Evolutionary conservation across 1,140 invertebrate genomes (phyloP), one percentile per base, ranked within the genome.

Genomic region (Listronotus oregonensis): DNA sequence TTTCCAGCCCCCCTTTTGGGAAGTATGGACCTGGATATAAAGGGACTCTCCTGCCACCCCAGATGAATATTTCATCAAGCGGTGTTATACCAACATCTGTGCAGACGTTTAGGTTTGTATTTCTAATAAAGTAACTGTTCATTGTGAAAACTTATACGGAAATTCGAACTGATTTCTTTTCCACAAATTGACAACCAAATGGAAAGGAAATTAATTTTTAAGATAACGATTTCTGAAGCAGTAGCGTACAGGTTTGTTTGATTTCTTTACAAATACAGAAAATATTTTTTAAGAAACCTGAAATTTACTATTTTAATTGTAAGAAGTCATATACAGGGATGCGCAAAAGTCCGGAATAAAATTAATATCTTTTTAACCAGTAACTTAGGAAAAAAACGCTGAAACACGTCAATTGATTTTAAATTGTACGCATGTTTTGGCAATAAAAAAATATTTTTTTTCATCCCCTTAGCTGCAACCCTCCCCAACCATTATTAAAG

Each of bases 11-110:
- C 93, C 80, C 85, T 87, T 69, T 88, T 93, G 81, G 85, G 79
- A 86, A 90, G 76, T 88, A 91, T 82, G 89, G 92, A 79, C 87
- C 90, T 82, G 89, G 92, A 79, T 87, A 86, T 75, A 80, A 83
- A 63, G 85, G 85, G 67, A 91, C 90, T 54, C 85, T 93, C 79
- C 79, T 86, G 64, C 84, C 86, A 51, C 92, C 92, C 14, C 86
- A 87, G 71, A 86, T 94, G 67, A 94, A 93, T 80, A 92, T 95
- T 70, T 88, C 90, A 27, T 85, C 86, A 64, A 85, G 83, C 57
- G 92, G 92, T 40, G 80, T 86, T 67, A 89, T 95, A 32, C 92
- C 92, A 18, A 84, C 85, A 61, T 86, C 82, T 64, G 83, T 90
- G 68, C 87, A 90, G 78, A 89, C 90, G 61, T 91, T 91, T 81